Conservation (phyloP, 2,888 invertebrate species). For the Tolmerus cingulatus region DNA sequence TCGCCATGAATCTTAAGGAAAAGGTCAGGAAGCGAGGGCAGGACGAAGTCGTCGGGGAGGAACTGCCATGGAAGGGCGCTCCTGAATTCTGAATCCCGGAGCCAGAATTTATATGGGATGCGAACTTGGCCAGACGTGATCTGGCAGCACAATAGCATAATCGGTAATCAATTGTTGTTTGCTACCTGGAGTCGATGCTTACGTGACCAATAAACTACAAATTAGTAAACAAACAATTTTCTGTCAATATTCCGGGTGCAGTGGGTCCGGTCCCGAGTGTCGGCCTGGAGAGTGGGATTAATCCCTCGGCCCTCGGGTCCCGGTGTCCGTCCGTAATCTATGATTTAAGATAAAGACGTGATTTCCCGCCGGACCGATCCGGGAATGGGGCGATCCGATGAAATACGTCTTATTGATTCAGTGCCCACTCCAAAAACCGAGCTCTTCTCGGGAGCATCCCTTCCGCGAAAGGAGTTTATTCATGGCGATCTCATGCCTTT, state of each 20-base stretch:
- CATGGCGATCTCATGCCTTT: not conserved
- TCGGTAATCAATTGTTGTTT: conserved; percentile 48
- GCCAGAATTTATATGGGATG: conserved; percentile 1
- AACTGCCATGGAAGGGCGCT: not conserved
- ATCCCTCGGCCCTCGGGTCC: not conserved
- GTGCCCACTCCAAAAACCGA: not conserved
- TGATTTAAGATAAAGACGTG: conserved; percentile 38
- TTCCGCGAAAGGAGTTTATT: not conserved
- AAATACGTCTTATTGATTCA: not conserved
- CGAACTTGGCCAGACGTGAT: conserved; percentile 41
- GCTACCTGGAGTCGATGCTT: conserved; percentile 46
- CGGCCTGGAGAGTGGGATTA: not conserved
- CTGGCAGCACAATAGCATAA: conserved; percentile 43
- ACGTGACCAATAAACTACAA: conserved; percentile 48
- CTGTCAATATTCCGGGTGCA: conserved; percentile 42
- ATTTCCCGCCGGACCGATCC: not conserved
- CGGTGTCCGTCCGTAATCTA: conserved; percentile 10
- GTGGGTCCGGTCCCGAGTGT: not conserved
- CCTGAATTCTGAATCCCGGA: not conserved
- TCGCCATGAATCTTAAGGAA: conserved; percentile 11
- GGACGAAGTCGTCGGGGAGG: not conserved
- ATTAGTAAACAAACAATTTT: conserved; percentile 48
- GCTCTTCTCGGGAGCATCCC: not conserved
- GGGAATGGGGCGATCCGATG: not conserved
- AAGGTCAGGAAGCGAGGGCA: conserved; percentile 17